Conservation (phyloP, 2,888 invertebrate genomes). For the Euproctis similis region DNA sequence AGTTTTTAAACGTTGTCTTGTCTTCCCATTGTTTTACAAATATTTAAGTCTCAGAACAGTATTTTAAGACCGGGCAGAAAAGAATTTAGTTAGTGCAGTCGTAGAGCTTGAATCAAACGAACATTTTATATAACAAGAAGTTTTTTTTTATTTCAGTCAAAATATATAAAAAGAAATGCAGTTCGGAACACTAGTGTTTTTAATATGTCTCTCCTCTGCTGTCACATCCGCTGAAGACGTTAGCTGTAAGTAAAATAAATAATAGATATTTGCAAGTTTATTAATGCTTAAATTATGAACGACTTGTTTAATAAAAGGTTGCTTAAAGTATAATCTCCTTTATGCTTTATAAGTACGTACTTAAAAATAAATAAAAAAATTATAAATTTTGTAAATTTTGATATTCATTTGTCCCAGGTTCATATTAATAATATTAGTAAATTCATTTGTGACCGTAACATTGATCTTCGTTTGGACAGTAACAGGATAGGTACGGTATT, state of each 20-base stretch:
- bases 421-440: no score
- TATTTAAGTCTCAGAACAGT: constrained; percentile 38
- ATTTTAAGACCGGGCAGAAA: constrained; percentile 38
- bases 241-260: constrained; percentile 58
- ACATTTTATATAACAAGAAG: constrained; percentile 2
- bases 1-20: constrained; percentile 35
- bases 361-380: no score
- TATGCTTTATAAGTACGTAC: no score
- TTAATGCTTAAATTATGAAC: no score
- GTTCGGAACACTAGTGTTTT: constrained; percentile 31
- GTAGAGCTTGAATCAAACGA: constrained; percentile 3
- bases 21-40: constrained; percentile 55
- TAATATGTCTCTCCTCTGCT: constrained; percentile 36
- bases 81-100: constrained; percentile 13
- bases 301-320: no score
- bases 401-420: no score
- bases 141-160: constrained; percentile 3
- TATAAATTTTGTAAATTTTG: no score
- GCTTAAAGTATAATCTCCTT: no score
- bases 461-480: no score
- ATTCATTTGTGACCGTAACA: no score
- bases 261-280: no score
- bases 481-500: no score
- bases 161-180: constrained; percentile 36
- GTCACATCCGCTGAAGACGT: constrained; percentile 52